Conservation (phyloP, 1,140 invertebrate genomes). For the Drosophila busckii region DNA sequence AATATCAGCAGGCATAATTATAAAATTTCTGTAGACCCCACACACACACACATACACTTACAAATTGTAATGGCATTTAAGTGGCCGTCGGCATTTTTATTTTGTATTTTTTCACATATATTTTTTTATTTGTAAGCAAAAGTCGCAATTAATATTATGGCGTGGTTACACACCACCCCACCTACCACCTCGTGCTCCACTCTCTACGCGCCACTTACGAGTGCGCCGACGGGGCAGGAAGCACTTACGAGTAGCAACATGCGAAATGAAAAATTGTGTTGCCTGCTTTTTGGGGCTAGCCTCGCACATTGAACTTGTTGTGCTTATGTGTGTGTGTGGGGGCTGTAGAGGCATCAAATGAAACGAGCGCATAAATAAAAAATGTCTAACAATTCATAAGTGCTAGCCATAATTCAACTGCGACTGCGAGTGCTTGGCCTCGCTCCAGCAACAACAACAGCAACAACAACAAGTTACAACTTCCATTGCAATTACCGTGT, state of each 20-base stretch:
- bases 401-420: constrained; percentile 61
- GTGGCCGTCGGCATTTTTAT: constrained; percentile 54
- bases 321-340: constrained; percentile 4
- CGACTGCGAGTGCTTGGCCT: not conserved
- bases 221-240: constrained; percentile 47
- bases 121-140: constrained; percentile 34
- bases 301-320: constrained; percentile 59
- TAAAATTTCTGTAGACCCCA: constrained; percentile 54
- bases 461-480: too few species aligned
- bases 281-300: constrained; percentile 40
- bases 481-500: constrained; percentile 59
- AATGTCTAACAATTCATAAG: constrained; percentile 65
- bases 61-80: constrained; percentile 75
- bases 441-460: too few species aligned
- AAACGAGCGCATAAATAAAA: constrained; percentile 66
- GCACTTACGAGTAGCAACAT: constrained; percentile 72
- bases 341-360: constrained; percentile 42
- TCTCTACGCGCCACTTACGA: too few species aligned
- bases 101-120: constrained; percentile 17
- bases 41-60: constrained; percentile 9
- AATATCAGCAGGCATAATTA: constrained; percentile 61
- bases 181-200: constrained; percentile 20
- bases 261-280: constrained; percentile 71
- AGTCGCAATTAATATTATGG: constrained; percentile 74
- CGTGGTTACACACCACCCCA: constrained; percentile 59